Evolutionary conservation across 2,797 vertebrate genomes (phyloP).

Genomic region (Spinus pinus): DNA sequence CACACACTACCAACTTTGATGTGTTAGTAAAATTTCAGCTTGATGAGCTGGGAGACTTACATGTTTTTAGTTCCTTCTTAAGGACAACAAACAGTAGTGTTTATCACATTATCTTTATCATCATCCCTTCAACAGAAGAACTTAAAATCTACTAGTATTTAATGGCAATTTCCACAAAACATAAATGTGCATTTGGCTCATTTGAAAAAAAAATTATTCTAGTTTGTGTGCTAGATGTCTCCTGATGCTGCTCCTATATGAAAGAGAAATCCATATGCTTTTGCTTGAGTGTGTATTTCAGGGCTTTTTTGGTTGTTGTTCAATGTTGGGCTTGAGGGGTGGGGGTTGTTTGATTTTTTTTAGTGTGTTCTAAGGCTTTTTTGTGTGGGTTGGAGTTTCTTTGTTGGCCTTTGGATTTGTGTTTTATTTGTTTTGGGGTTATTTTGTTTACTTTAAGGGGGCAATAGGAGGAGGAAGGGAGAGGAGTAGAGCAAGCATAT

Average conservation of each 20-base stretch:
- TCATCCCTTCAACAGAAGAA: background rate
- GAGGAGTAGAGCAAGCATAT: background rate
- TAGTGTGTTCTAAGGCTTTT: background rate
- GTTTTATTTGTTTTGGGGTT: background rate
- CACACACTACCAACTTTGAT: background rate
- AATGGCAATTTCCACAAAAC: background rate
- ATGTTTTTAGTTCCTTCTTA: background rate
- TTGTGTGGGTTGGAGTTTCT: background rate
- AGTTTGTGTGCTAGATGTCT: background rate
- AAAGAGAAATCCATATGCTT: background rate
- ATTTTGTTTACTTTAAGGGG: background rate
- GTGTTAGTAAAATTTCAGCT: background rate
- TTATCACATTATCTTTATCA: background rate
- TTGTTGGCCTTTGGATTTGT: background rate
- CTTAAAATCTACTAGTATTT: background rate
- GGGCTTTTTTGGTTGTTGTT: background rate
- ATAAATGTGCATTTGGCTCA: background rate
- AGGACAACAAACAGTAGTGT: background rate
- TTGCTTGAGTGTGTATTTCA: background rate
- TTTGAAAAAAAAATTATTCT: background rate
- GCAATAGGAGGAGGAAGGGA: background rate
- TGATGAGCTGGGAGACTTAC: background rate
- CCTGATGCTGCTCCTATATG: background rate
- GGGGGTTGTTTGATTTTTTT: accelerated
- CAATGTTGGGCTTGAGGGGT: background rate